These are phyloP conservation scores for Coryphaenoides rupestris DNA, from an alignment of 2,113 vertebrate genomes.

Conservation along the genomic window DNA sequence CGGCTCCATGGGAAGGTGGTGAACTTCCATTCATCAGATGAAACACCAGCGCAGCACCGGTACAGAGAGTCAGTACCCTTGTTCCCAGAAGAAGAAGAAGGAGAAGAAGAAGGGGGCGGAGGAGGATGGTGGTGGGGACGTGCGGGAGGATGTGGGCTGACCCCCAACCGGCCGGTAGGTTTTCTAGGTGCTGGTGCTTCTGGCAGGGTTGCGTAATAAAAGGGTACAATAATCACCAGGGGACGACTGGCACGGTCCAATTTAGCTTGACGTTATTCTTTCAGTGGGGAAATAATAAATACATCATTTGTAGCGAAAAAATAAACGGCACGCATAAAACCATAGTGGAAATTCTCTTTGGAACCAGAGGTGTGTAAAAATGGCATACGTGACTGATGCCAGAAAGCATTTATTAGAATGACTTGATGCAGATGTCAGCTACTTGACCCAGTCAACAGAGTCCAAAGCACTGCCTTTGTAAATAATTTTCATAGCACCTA, in stretches of 20 bases:
- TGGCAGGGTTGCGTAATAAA: too few species aligned
- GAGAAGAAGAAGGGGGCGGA: conserved; percentile 51
- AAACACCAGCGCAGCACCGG: conserved; percentile 43
- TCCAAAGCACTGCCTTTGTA: neutral
- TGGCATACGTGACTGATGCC: neutral
- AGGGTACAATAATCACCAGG: conserved; percentile 2
- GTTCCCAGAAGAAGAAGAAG: conserved; percentile 49
- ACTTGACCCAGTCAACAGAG: neutral
- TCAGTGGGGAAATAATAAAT: too few species aligned
- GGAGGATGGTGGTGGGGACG: conserved; percentile 37
- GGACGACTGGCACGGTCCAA: conserved; percentile 5
- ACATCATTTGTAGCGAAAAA: too few species aligned
- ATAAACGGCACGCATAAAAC: too few species aligned
- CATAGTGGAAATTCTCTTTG: neutral
- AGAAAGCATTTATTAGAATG: neutral
- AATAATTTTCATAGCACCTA: neutral
- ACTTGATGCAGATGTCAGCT: neutral
- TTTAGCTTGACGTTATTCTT: neutral
- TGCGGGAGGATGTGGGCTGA: neutral
- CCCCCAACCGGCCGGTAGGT: too few species aligned
- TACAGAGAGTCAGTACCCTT: conserved; percentile 38
- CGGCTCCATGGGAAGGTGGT: conserved; percentile 52
- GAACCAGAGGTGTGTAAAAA: neutral
- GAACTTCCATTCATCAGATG: conserved; percentile 47
- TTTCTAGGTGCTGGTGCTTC: too few species aligned